A percentile compares a stretch with the other conserved stretches of the same genome.
Conservation (phyloP, 2,113 vertebrate genomes). For the Gopherus flavomarginatus region DNA sequence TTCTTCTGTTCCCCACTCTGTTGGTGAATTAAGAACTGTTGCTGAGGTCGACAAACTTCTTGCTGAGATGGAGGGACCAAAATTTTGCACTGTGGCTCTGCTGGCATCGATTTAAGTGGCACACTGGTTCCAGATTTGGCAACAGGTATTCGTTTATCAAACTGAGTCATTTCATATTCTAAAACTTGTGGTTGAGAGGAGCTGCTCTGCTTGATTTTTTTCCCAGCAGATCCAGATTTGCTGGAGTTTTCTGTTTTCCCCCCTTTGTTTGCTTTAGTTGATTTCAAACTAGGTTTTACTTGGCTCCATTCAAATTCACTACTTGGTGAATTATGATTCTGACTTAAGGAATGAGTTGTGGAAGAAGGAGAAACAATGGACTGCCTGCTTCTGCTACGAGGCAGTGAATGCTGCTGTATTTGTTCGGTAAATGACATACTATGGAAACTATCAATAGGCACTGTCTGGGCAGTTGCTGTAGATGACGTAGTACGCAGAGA, state of each 20-base stretch:
- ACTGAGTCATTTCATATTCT: constrained; percentile 98
- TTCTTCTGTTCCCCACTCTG: constrained; percentile 93
- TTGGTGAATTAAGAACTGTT: constrained; percentile 92
- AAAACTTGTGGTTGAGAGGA: constrained; percentile 89
- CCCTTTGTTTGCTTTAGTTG: constrained; percentile 87
- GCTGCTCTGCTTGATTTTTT: constrained; percentile 86
- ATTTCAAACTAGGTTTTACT: constrained; percentile 90
- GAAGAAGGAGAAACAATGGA: constrained; percentile 95
- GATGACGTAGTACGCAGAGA: constrained; percentile 96
- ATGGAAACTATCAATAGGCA: constrained; percentile 96
- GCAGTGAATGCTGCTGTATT: constrained; percentile 96
- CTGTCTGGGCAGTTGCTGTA: constrained; percentile 95
- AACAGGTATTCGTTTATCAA: constrained; percentile 88
- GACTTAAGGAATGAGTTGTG: constrained; percentile 89
- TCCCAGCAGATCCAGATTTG: constrained; percentile 88
- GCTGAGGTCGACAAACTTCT: constrained; percentile 85
- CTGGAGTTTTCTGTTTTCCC: constrained; percentile 84
- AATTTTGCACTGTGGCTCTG: constrained; percentile 89
- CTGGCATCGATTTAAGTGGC: constrained; percentile 73
- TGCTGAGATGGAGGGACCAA: constrained; percentile 84
- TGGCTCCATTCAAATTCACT: constrained; percentile 96
- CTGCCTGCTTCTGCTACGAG: constrained; percentile 95
- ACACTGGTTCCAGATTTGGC: constrained; percentile 85
- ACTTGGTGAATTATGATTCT: constrained; percentile 89
- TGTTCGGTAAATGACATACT: constrained; percentile 94